Evolutionary conservation across 2,797 vertebrate species (phyloP), one percentile per base, ranked within the genome.

Genomic region (Fistularia commersonii): DNA sequence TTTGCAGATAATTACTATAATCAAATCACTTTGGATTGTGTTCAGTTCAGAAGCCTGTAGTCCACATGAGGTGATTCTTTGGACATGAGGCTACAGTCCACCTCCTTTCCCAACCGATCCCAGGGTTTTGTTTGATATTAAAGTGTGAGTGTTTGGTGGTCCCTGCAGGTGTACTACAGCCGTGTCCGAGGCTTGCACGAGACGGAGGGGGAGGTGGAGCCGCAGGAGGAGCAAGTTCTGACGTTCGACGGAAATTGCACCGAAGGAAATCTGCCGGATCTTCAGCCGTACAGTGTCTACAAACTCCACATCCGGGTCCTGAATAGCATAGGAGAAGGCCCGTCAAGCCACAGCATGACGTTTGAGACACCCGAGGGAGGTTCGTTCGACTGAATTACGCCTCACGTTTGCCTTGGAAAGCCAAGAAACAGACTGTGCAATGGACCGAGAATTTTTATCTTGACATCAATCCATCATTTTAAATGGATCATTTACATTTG

Each of bases 361-460:
- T 96, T 98, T 79, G 74, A 87, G 50, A 99, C 95, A 4, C 95
- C 92, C 1, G 94, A 98, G 85, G 96, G 96, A 95, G 95, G 97
- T 99, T 88, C 55, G 80, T 76, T 32, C 38, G 0, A 0, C 3
- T 14, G 3, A 32, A 3, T 3, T 47, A 34, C 13, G 14, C 3
- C 3, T 3, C 4, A 8, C 41, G 33, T 10, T 43, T 35, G 23
- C 33, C 36, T 41, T 54, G 39, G 12, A 1, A 0, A 15, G 23
- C 23, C 23, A 2, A 23, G 23, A 23, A 23, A n/a, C n/a, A 23
- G 23, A 23, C 23, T 2, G 23, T 23, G 4, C 23, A 23, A 23
- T 23, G 23, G 23, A 23, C 2, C 2, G 23, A 4, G 23, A 23
- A 23, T 23, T 23, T 23, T 23, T 23, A 4, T 23, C 4, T 4